Conservation (phyloP, 2,113 vertebrate species). For the Ptyas mucosa region DNA sequence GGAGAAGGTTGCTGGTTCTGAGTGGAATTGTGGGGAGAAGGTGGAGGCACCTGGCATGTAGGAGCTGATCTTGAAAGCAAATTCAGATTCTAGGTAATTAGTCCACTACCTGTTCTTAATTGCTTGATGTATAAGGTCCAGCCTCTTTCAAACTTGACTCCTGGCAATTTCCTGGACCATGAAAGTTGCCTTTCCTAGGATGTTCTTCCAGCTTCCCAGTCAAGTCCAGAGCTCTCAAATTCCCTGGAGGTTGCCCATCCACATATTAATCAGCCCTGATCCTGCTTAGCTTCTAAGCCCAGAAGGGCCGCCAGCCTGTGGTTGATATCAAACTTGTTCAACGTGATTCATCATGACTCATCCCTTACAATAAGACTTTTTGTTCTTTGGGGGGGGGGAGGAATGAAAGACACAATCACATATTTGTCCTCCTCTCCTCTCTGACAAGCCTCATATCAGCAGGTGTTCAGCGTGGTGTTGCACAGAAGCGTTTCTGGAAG, state of each 20-base stretch:
- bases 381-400: neutral
- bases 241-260: neutral
- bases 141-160: neutral
- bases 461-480: neutral
- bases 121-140: neutral
- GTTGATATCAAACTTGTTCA: neutral
- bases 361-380: neutral
- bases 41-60: neutral
- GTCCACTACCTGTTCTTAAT: neutral
- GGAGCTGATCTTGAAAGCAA: neutral
- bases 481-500: neutral
- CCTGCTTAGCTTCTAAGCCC: neutral
- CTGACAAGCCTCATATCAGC: neutral
- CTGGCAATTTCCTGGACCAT: neutral
- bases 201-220: neutral
- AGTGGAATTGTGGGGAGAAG: neutral
- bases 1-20: neutral
- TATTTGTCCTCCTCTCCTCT: neutral
- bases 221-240: neutral
- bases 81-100: neutral
- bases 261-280: neutral
- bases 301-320: neutral
- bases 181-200: neutral
- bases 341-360: neutral
- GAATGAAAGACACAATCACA: neutral